A percentile compares a stretch with the other conserved stretches of the same genome.
Evolutionary conservation across 2,888 invertebrate species (phyloP).

Genomic region (Colletes collaris): DNA sequence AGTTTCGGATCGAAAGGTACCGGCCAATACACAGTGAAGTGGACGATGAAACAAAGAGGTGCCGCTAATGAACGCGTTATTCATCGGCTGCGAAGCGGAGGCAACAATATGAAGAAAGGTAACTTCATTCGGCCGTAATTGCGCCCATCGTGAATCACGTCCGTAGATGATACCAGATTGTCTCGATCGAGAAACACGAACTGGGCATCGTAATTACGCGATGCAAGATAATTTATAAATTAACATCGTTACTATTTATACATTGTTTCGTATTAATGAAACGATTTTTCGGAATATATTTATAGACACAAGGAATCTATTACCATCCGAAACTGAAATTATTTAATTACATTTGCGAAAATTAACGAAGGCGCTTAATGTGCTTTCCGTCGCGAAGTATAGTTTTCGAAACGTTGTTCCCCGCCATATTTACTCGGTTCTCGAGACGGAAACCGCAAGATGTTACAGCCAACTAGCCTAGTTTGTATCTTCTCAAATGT

Average conservation of each 20-base stretch:
- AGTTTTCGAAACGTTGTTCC: not conserved
- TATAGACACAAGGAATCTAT: too few relatives aligned
- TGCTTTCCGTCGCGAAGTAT: not conserved
- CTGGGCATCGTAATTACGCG: not conserved
- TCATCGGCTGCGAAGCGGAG: slow-evolving; percentile 2
- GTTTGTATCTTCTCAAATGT: not conserved
- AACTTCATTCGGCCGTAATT: slow-evolving; percentile 5
- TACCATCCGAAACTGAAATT: too few relatives aligned
- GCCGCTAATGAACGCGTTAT: slow-evolving; percentile 31
- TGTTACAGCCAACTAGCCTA: not conserved
- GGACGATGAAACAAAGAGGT: slow-evolving; percentile 10
- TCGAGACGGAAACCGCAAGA: slow-evolving; percentile 16
- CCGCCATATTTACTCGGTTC: slow-evolving; percentile 19
- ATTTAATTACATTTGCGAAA: too few relatives aligned
- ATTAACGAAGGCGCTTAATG: too few relatives aligned
- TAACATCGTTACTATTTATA: too few relatives aligned
- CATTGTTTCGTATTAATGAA: too few relatives aligned
- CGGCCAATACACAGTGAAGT: not conserved
- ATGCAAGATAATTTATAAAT: not conserved
- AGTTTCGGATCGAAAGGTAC: not conserved
- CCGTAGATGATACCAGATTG: not conserved
- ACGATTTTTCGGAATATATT: too few relatives aligned
- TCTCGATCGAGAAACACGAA: not conserved
- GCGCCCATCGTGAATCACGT: not conserved
- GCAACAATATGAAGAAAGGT: not conserved